Percentiles rank a stretch among this genome's conserved stretches.
These are phyloP conservation scores for Drosophila greeni DNA, from an alignment of 2,888 invertebrate genomes.

Conservation along the genomic window DNA sequence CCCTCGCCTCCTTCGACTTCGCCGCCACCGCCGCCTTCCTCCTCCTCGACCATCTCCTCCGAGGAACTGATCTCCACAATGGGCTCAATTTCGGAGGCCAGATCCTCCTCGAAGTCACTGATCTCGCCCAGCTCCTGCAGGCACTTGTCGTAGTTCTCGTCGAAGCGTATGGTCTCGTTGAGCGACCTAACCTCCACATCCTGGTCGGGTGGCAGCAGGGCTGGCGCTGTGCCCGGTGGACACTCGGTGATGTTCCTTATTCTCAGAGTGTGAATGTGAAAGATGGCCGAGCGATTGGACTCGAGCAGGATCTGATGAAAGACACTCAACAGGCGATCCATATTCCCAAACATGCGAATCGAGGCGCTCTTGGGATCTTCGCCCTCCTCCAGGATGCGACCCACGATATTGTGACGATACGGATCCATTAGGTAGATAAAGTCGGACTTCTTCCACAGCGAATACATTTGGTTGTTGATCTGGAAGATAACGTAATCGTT, in stretches of 20 bases:
- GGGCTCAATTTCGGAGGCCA: slow-evolving; percentile 65
- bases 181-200: slow-evolving; percentile 63
- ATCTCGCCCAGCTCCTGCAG: slow-evolving; percentile 61
- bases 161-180: slow-evolving; percentile 72
- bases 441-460: slow-evolving; percentile 73
- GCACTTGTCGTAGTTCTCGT: slow-evolving; percentile 70
- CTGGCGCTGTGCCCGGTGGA: slow-evolving; percentile 61
- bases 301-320: slow-evolving; percentile 75
- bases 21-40: slow-evolving; percentile 59
- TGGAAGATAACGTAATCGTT: slow-evolving; percentile 72
- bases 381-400: slow-evolving; percentile 57
- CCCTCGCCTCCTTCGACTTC: slow-evolving; percentile 52
- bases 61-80: slow-evolving; percentile 63
- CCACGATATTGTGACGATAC: slow-evolving; percentile 73
- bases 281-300: slow-evolving; percentile 69
- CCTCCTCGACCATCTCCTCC: slow-evolving; percentile 66
- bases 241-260: slow-evolving; percentile 63
- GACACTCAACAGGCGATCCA: slow-evolving; percentile 70
- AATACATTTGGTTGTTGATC: slow-evolving; percentile 75
- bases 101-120: slow-evolving; percentile 73
- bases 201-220: slow-evolving; percentile 54
- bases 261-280: slow-evolving; percentile 66
- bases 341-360: slow-evolving; percentile 73
- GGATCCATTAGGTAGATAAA: slow-evolving; percentile 77
- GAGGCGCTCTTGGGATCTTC: slow-evolving; percentile 67